Conservation (phyloP, 2,888 invertebrate species). For the Chymomyza caudatula region DNA sequence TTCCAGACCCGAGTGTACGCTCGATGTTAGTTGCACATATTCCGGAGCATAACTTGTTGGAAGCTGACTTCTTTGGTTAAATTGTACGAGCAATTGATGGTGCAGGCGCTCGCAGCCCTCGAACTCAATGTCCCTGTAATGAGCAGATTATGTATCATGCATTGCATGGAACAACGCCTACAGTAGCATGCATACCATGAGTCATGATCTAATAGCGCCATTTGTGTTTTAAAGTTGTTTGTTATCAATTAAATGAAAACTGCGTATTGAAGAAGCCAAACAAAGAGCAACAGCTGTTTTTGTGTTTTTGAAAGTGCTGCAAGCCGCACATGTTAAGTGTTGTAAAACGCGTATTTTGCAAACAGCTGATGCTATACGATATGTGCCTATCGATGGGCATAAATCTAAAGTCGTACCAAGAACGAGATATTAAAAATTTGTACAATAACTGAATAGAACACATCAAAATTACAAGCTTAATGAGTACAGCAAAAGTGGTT, state of each 20-base stretch:
- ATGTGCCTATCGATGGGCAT: background rate
- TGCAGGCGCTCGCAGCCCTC: slow-evolving; percentile 83
- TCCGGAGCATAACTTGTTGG: slow-evolving; percentile 78
- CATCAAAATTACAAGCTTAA: background rate
- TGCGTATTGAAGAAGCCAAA: slow-evolving; percentile 24
- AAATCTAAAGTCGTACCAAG: no score
- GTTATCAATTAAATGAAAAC: slow-evolving; percentile 10
- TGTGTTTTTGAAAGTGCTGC: background rate
- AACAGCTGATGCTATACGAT: background rate
- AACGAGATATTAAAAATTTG: background rate
- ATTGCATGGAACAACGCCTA: background rate
- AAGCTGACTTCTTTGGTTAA: slow-evolving; percentile 80
- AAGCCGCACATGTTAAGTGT: background rate
- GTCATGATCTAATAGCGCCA: slow-evolving; percentile 77
- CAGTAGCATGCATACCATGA: slow-evolving; percentile 67
- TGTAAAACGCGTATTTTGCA: background rate
- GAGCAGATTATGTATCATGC: background rate
- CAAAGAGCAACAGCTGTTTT: slow-evolving; percentile 1
- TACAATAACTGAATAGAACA: background rate
- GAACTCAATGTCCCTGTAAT: slow-evolving; percentile 81
- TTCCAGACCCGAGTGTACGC: slow-evolving; percentile 81
- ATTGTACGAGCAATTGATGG: slow-evolving; percentile 82
- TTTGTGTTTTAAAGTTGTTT: slow-evolving; percentile 25
- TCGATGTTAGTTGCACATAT: slow-evolving; percentile 80
- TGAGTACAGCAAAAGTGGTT: background rate